These are phyloP conservation scores for Cabera pusaria DNA, from an alignment of 2,888 invertebrate species.

Conservation along the genomic window DNA sequence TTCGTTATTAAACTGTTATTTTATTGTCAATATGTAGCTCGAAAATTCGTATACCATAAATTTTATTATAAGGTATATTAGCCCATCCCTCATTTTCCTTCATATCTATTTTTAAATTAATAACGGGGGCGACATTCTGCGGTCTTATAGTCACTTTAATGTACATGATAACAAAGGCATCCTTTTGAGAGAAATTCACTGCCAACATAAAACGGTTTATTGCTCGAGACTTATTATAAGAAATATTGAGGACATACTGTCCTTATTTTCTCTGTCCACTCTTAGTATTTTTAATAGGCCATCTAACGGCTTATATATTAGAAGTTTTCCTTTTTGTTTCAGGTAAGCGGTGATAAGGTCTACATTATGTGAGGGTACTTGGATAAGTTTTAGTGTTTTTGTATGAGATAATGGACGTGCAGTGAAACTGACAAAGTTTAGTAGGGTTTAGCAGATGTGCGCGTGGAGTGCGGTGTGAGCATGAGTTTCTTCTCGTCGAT, in stretches of 20 bases:
- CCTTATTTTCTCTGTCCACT: constrained; percentile 18
- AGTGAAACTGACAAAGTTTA: constrained; percentile 12
- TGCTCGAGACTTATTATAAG: constrained; percentile 46
- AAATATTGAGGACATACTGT: constrained; percentile 50
- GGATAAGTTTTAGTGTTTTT: constrained; percentile 5
- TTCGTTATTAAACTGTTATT: no score
- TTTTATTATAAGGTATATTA: no score
- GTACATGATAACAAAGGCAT: constrained; percentile 39
- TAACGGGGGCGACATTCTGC: constrained; percentile 11
- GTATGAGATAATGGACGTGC: constrained; percentile 18
- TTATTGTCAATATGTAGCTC: no score
- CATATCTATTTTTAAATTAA: constrained; percentile 11
- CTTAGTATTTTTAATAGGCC: constrained; percentile 34
- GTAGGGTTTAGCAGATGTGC: constrained; percentile 40
- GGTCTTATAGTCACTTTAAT: constrained; percentile 18
- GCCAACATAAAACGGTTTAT: constrained; percentile 53
- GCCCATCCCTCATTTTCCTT: not conserved
- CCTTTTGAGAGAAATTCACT: constrained; percentile 41
- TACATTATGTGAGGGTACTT: constrained; percentile 16
- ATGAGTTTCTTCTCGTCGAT: constrained; percentile 95
- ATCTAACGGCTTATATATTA: constrained; percentile 13
- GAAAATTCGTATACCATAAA: no score
- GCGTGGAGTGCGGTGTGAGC: constrained; percentile 32
- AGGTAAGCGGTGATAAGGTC: constrained; percentile 20
- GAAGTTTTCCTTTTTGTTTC: constrained; percentile 22